Evolutionary conservation across 2,113 vertebrate species (phyloP).

Genomic region (Elachura formosa): DNA sequence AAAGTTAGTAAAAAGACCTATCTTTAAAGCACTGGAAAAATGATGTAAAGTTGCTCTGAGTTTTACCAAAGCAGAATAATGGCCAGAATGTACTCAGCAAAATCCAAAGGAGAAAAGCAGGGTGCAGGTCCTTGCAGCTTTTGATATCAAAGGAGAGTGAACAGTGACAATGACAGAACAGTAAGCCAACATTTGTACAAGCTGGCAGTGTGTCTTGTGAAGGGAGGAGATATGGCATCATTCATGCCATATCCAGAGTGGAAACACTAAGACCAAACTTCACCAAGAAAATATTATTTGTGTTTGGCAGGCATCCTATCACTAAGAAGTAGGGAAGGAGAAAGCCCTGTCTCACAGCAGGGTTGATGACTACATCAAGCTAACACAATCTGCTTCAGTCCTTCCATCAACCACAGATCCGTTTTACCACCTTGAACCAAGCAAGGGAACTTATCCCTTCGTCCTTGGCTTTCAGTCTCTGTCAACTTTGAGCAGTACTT

Average conservation of each 20-base stretch:
- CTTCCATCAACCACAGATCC: neutral
- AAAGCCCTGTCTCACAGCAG: neutral
- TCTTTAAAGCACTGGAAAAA: neutral
- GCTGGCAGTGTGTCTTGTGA: neutral
- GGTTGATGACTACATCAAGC: neutral
- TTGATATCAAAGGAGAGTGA: neutral
- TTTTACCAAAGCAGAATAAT: neutral
- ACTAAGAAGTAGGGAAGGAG: neutral
- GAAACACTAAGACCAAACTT: neutral
- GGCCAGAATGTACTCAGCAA: neutral
- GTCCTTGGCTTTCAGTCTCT: neutral
- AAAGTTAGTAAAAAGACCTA: neutral
- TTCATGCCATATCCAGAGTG: neutral
- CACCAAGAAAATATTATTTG: neutral
- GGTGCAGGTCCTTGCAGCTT: neutral
- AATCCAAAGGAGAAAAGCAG: neutral
- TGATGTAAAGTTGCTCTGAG: neutral
- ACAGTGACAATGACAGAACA: neutral
- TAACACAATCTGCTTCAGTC: neutral
- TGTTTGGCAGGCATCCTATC: neutral
- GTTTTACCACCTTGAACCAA: neutral
- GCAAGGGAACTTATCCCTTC: neutral
- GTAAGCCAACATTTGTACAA: neutral
- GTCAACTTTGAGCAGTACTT: rapidly evolving
- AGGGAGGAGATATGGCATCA: neutral